Base-by-base conservation (phyloP, 2,797 vertebrate genomes). In the Galaxias olidus region DNA sequence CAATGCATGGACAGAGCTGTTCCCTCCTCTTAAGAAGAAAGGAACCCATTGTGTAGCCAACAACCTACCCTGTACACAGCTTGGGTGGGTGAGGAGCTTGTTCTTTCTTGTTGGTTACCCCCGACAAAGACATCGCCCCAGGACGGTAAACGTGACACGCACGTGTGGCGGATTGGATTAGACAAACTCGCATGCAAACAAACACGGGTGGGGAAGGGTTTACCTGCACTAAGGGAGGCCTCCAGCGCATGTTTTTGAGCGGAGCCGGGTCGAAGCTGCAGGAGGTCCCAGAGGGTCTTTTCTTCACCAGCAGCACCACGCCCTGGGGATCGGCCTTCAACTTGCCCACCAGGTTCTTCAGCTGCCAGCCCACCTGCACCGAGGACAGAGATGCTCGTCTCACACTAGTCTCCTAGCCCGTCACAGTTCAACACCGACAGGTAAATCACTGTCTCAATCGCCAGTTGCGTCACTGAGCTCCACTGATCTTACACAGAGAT, bases 281-380 rank as follows among this genome's bases (percentile, higher is more conserved):
- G 41, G 90, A 89, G 0, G 87, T 90, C 0, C 93, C 93, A 0
- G 87, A 86, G 1, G 95, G 95, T 46, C 96, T 94, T 84, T 98
- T 98, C 90, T 97, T 99, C 58, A 99, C 80, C 71, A 94, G 71
- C n/a, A 99, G 74, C 17, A 88, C 83, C 0, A 98, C 94, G 2
- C 91, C 90, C 0, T 85, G 85, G 14, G 95, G 93, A 73, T 95
- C 94, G 59, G 94, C 94, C 78, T 94, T 89, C 83, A 99, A 58
- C 63, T 94, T 95, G 17, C 80, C 91, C 80, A 98, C 96, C 74
- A 99, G 90, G 73, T 95, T 96, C 83, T 95, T 97, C 17, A 99
- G 76, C 78, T 98, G 96, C 97, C 97, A 99, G 50, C 97, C 97
- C 84, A 98, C 96, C 97, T 98, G 82, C 59, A 68, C 77, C 65